These are phyloP conservation scores for Zaprionus obscuricornis DNA, from an alignment of 2,888 invertebrate genomes.

Conservation along the genomic window DNA sequence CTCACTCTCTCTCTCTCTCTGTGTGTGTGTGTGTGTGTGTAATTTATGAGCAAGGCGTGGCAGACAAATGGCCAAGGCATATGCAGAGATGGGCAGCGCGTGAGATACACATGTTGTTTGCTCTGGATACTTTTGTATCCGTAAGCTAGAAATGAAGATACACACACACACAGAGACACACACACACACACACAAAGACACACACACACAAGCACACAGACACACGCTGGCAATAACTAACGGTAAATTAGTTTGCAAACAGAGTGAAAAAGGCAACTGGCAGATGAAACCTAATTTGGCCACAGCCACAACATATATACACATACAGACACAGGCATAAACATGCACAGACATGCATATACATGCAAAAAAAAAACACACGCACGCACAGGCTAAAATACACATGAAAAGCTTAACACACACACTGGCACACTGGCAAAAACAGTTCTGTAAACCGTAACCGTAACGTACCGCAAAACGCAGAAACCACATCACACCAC, in stretches of 20 bases:
- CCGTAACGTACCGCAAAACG: not conserved
- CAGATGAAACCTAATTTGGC: constrained; percentile 74
- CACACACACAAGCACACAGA: constrained; percentile 5
- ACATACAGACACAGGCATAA: constrained; percentile 15
- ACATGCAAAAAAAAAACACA: constrained; percentile 12
- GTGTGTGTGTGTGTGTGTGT: constrained; percentile 5
- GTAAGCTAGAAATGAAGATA: constrained; percentile 1
- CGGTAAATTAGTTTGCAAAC: constrained; percentile 78
- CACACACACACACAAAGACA: constrained; percentile 27
- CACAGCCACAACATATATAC: constrained; percentile 30
- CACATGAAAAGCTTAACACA: constrained; percentile 24
- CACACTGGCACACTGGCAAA: not conserved
- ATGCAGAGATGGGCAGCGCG: constrained; percentile 43
- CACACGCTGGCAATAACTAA: constrained; percentile 63
- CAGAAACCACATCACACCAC: constrained; percentile 1
- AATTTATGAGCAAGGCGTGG: constrained; percentile 74
- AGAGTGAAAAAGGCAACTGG: constrained; percentile 75
- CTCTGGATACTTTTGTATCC: constrained; percentile 4
- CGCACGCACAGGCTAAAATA: constrained; percentile 2
- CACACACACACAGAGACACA: constrained; percentile 8
- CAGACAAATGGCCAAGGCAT: constrained; percentile 76
- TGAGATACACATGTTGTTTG: constrained; percentile 15
- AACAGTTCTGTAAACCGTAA: too few species aligned
- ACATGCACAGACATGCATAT: constrained; percentile 8
- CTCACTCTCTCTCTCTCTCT: constrained; percentile 8